Base-by-base conservation (phyloP, 2,797 vertebrate species). In the Pygocentrus nattereri region DNA sequence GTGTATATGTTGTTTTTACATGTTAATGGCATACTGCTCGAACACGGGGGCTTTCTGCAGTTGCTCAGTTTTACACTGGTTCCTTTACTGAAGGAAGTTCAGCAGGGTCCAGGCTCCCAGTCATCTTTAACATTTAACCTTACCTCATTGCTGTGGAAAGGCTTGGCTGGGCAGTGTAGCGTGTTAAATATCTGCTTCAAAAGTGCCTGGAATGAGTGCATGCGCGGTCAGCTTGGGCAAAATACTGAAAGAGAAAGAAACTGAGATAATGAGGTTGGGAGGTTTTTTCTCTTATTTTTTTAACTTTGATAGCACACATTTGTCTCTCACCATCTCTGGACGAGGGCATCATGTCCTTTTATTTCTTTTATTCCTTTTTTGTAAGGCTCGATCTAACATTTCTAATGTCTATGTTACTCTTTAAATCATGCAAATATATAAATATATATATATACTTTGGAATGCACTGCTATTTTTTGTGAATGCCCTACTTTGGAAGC, bases 341-440 rank as follows among this genome's bases (percentile, higher is more conserved):
- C 61, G 52, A 82, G 23, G 70, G 38, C 77, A 54, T 84, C 74
- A 56, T 78, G 56, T 70, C 78, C 38, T 80, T 82, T 23, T 15
- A 21, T 31, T 47, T 23, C 19, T 10, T 11, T 16, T 50, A 19
- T 27, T 41, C 80, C 52, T 64, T 16, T 44, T 41, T 58, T 56
- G 30, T 52, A 71, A 76, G 49, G 59, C 69, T 80, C 27, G 34
- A 58, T 80, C 74, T 82, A 84, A 80, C 74, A 80, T 84, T 52
- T 82, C 69, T 78, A 80, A 84, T 74, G 64, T 80, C 58, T 78
- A 34, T 83, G 69, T 79, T 74, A 67, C 44, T 84, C 59, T 70
- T 70, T 74, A 52, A 74, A 38, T 74, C 19, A 56, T n/a, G 16
- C 44, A 64, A 68, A 41, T 23, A 58, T 58, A 58, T 54, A 54